phyloP scores from a whole-genome alignment of 2,113 vertebrate species.

The Trochalopteron elliotii region DNA sequence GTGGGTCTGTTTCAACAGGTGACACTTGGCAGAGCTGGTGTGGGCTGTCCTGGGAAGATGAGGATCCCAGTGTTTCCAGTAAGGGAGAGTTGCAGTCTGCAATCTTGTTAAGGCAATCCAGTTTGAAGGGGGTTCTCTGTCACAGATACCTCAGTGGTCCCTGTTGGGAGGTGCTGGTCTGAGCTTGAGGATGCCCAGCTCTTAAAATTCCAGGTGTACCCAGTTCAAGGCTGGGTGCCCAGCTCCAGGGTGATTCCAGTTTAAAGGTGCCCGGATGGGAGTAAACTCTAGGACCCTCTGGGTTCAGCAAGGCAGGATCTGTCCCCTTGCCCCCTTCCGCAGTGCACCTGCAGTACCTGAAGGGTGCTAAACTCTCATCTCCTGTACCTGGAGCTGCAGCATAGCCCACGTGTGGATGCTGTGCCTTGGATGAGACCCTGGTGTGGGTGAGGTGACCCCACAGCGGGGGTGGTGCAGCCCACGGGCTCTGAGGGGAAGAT shows the following conservation, averaged over 20 bases:
- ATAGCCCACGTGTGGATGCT: rapidly evolving
- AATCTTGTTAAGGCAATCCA: background rate
- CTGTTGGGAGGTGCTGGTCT: background rate
- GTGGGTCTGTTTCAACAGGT: background rate
- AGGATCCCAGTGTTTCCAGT: too few relatives aligned
- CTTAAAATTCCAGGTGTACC: background rate
- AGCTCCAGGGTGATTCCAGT: background rate
- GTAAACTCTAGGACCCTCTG: background rate
- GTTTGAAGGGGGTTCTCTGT: background rate
- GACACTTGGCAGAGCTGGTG: background rate
- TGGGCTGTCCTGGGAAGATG: background rate
- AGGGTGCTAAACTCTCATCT: background rate
- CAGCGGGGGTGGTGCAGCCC: rapidly evolving
- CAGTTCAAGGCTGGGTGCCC: background rate
- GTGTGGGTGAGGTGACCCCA: background rate
- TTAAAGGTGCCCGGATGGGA: too few relatives aligned
- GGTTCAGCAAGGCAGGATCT: background rate
- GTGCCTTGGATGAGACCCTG: background rate
- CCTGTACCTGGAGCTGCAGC: background rate
- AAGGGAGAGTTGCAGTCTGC: background rate
- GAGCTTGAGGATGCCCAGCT: background rate
- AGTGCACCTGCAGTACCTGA: background rate
- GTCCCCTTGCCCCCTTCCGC: too few relatives aligned
- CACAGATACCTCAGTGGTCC: background rate
- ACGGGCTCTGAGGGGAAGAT: too few relatives aligned